phyloP scores from a whole-genome alignment of 1,140 invertebrate species.

The Matsumurasca onukii region DNA sequence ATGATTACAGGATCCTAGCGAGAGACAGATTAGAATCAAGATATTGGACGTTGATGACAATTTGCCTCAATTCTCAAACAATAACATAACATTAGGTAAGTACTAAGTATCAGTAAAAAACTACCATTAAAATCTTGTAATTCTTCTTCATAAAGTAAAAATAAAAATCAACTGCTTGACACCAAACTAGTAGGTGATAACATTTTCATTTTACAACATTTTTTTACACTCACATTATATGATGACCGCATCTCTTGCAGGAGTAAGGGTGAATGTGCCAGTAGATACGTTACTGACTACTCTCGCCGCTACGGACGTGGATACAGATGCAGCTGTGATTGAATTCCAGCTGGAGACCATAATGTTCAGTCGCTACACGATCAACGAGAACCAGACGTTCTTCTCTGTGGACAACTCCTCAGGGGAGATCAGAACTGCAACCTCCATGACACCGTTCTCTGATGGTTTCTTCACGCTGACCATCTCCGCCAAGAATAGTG shows the following conservation, averaged over 20 bases:
- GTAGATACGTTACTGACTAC: slow-evolving; percentile 68
- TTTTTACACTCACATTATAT: no score
- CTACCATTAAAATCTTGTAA: no score
- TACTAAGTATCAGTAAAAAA: no score
- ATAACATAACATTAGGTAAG: slow-evolving; percentile 63
- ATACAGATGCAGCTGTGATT: slow-evolving; percentile 64
- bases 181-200: no score
- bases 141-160: no score
- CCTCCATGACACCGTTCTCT: slow-evolving; percentile 65
- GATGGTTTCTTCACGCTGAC: slow-evolving; percentile 68
- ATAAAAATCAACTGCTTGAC: no score
- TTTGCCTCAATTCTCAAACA: slow-evolving; percentile 62
- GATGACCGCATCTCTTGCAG: no score
- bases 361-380: slow-evolving; percentile 55
- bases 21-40: slow-evolving; percentile 64
- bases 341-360: slow-evolving; percentile 63
- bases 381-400: slow-evolving; percentile 39
- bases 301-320: slow-evolving; percentile 65
- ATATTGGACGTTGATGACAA: slow-evolving; percentile 76
- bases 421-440: slow-evolving; percentile 68
- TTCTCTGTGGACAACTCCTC: slow-evolving; percentile 62
- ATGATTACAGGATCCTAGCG: slow-evolving; percentile 63
- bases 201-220: no score
- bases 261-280: slow-evolving; percentile 73
- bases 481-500: slow-evolving; percentile 65